A percentile compares a stretch with the other conserved stretches of the same genome.
These are phyloP conservation scores for Triplophysa yarkandensis DNA, from an alignment of 2,797 vertebrate species.

Conservation along the genomic window DNA sequence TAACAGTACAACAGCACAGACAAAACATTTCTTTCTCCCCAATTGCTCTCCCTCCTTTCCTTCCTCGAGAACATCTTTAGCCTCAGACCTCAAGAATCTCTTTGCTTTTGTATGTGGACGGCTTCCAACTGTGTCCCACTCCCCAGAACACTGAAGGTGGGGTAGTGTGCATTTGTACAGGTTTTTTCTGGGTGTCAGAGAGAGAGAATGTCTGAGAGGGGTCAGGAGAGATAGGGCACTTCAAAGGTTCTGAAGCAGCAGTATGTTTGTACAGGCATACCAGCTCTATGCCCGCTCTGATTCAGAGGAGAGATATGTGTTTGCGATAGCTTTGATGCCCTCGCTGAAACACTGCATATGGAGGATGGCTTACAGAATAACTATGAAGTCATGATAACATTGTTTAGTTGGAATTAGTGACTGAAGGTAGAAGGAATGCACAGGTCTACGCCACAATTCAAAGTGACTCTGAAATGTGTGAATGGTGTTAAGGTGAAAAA, in stretches of 20 bases:
- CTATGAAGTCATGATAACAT: constrained; percentile 3
- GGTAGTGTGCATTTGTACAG: constrained; percentile 8
- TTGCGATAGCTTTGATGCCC: constrained; percentile 20
- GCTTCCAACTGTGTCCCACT: constrained; percentile 40
- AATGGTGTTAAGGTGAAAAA: not conserved
- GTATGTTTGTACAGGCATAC: constrained; percentile 55
- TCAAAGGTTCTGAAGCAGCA: constrained; percentile 34
- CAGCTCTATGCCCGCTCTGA: constrained; percentile 40
- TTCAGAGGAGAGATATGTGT: constrained; percentile 35
- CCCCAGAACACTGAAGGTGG: constrained; percentile 22
- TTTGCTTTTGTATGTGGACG: constrained; percentile 36
- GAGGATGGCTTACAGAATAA: constrained; percentile 22
- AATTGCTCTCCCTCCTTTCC: not conserved
- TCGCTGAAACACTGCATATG: constrained; percentile 21
- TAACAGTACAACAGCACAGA: constrained; percentile 6
- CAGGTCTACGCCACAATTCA: not conserved
- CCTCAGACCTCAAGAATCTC: constrained; percentile 21
- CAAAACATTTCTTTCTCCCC: not conserved
- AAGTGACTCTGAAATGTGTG: not conserved
- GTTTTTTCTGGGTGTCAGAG: constrained; percentile 40
- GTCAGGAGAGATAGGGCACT: constrained; percentile 36
- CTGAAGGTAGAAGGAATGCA: not conserved
- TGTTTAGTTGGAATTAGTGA: constrained; percentile 17
- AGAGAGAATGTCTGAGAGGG: constrained; percentile 18
- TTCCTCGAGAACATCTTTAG: constrained; percentile 8